Base-by-base conservation (phyloP, 2,113 vertebrate genomes). In the Macroglossus sobrinus region DNA sequence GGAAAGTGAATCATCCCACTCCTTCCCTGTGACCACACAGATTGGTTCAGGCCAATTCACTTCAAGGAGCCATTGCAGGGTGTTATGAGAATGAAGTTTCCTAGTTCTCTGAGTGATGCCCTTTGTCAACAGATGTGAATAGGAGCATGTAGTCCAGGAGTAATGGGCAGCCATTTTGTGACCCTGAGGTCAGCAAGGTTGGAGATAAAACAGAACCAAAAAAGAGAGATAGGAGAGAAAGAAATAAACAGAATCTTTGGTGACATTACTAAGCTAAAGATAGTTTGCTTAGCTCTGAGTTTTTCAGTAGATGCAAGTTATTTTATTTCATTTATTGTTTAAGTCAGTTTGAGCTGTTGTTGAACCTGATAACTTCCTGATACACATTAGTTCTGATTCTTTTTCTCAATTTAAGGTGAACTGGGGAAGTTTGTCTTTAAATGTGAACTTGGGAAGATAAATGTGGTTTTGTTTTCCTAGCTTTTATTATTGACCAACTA, bases 401-500 rank as follows among this genome's bases (percentile, higher is more conserved):
- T 93, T 75, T 93, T 68, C 43, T 26, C 43, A 61, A 30, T 24
- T 63, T 38, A 97, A 94, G 59, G 66, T 81, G 24, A 95, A 43
- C 50, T 82, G 28, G 1, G 40, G 40, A 38, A 91, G 47, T 95
- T 74, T 89, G 35, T 92, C 59, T 78, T 94, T 55, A 80, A 89
- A 89, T 76, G 59, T 40, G 38, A 93, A 78, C 90, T 80, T 11
- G 59, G 45, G n/a, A 50, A 94, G 43, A 92, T 50, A 79, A 86
- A 95, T 63, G 40, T 91, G 89, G 82, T 64, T 75, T 89, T 50
- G n/a, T 84, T 59, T 74, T 75, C 64, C 45, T 63, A 84, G 82
- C 45, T 97, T 93, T 97, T 95, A 88, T 80, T 92, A 33, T 84
- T 40, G 38, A 89, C 91, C 84, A 90, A 90, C 79, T 66, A 74